phyloP scores from a whole-genome alignment of 2,888 invertebrate genomes.

The Andricus quercusramuli region DNA sequence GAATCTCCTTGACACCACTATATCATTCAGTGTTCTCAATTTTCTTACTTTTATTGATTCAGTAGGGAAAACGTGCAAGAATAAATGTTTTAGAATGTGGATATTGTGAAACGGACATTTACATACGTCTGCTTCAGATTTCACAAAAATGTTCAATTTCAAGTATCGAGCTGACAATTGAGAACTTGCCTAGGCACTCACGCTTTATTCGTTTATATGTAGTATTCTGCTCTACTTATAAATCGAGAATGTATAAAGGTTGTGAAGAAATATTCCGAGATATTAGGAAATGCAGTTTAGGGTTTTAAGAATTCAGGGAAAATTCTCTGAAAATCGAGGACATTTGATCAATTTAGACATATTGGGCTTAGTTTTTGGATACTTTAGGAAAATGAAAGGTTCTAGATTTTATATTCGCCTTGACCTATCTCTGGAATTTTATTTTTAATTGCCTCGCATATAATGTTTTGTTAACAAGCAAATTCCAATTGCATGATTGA shows the following conservation, averaged over 20 bases:
- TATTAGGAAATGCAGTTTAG: neutral
- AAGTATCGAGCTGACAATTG: neutral
- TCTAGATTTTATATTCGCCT: neutral
- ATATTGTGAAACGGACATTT: conserved; percentile 29
- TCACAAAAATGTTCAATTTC: conserved; percentile 24
- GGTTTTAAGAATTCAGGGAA: neutral
- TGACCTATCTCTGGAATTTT: neutral
- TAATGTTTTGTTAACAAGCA: neutral
- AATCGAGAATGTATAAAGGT: neutral
- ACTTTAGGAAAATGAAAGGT: neutral
- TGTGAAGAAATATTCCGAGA: neutral
- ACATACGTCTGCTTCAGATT: conserved; percentile 46
- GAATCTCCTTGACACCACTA: conserved; percentile 27
- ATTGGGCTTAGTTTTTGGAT: neutral
- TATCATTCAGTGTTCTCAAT: conserved; percentile 29
- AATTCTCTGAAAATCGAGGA: neutral
- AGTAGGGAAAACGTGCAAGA: conserved; percentile 5
- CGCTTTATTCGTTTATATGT: neutral
- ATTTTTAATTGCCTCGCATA: neutral
- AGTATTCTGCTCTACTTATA: neutral
- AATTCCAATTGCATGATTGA: neutral
- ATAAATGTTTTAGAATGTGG: conserved; percentile 25
- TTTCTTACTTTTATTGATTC: conserved; percentile 16
- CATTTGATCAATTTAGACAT: neutral
- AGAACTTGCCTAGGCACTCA: conserved; percentile 4